Conservation (phyloP, 2,113 vertebrate genomes). For the Piprites chloris region DNA sequence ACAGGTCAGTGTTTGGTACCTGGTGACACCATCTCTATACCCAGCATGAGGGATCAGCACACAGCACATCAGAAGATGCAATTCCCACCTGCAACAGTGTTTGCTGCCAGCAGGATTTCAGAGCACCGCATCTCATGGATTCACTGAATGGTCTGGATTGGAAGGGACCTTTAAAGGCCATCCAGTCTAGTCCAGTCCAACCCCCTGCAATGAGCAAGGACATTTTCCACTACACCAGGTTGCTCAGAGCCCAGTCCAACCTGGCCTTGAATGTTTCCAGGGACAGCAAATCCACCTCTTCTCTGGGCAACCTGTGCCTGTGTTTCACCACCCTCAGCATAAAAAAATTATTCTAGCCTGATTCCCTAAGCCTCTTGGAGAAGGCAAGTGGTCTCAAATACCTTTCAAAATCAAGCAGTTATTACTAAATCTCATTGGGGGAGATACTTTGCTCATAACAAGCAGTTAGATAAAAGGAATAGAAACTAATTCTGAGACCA, state of each 20-base stretch:
- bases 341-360: background rate
- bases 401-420: background rate
- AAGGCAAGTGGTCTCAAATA: background rate
- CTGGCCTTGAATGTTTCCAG: background rate
- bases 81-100: fast-evolving
- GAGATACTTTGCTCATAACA: background rate
- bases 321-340: background rate
- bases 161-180: background rate
- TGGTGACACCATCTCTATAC: background rate
- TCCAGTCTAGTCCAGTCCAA: background rate
- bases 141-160: background rate
- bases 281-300: background rate
- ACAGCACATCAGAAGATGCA: background rate
- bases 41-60: background rate
- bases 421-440: background rate
- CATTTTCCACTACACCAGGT: background rate
- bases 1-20: fast-evolving
- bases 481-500: background rate
- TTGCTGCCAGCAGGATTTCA: background rate
- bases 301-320: background rate
- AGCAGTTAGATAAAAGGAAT: background rate
- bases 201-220: background rate
- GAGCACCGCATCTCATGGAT: background rate
- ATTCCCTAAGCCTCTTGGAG: background rate
- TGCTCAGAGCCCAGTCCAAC: background rate